Conservation (phyloP, 2,797 vertebrate species). For the Sternotherus odoratus region DNA sequence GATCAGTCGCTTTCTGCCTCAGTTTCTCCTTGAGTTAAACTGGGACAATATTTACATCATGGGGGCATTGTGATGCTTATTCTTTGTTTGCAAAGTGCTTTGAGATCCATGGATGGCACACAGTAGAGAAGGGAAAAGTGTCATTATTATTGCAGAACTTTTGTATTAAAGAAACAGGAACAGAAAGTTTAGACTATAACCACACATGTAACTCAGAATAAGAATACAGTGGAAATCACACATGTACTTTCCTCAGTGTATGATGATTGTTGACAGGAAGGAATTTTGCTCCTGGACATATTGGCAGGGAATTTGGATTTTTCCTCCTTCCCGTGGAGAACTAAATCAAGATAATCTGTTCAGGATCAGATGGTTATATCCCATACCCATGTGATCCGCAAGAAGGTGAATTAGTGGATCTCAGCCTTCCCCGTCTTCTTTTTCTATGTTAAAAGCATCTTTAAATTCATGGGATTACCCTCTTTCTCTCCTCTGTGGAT, state of each 20-base stretch:
- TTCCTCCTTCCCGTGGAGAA: not conserved
- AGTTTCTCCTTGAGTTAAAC: not conserved
- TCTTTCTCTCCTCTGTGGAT: not conserved
- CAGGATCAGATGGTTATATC: conserved; percentile 24
- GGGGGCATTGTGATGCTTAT: not conserved
- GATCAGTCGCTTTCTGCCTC: not conserved
- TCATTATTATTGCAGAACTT: not conserved
- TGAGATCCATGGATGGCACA: not conserved
- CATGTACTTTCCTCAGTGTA: not conserved
- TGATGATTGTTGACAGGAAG: conserved; percentile 11
- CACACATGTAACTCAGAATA: not conserved
- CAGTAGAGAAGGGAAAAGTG: not conserved
- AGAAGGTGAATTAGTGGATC: conserved; percentile 7
- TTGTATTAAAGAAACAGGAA: not conserved
- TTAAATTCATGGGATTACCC: conserved; percentile 8
- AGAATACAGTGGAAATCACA: conserved; percentile 5
- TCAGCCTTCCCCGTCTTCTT: not conserved
- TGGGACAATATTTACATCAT: conserved; percentile 8
- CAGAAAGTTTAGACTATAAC: not conserved
- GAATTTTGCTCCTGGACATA: not conserved
- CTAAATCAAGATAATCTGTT: not conserved
- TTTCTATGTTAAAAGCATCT: conserved; percentile 3
- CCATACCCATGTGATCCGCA: not conserved
- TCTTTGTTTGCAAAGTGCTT: conserved; percentile 16
- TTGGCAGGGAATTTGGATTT: not conserved